Evolutionary conservation across 2,113 vertebrate species (phyloP), one percentile per base, ranked within the genome.

Genomic region (Cinclus mexicanus): DNA sequence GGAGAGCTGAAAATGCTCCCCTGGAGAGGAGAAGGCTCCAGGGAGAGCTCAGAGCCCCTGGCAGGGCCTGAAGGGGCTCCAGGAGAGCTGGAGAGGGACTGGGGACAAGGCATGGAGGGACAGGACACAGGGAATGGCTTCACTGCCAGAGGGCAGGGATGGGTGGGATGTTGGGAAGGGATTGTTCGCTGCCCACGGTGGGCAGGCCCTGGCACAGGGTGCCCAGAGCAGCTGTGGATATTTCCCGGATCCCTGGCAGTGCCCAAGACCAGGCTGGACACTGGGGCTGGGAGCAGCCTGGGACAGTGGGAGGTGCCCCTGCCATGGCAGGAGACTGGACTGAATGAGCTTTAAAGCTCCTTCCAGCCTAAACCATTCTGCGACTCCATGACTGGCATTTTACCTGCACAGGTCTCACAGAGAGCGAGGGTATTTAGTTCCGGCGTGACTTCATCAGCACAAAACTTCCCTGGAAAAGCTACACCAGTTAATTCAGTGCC

Each of bases 121-220:
- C 37, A 52, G 37, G 19, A 60, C 46, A 15, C 35, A 42, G 65
- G 55, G 65, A 70, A 60, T 83, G 80, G 80, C 55, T 60, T 4
- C 31, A 42, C 0, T 57, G n/a, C n/a, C 37, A 71, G 24, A 60
- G 44, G 35, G 28, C 28, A 41, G 44, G 29, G 11, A 0, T 10
- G 8, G 24, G 3, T 70, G 55, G 65, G 55, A 60, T 0, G 1
- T 1, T 23, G 19, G 52, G n/a, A 3, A 56, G 37, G 25, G 14
- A 42, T 23, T n/a, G 1, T 0, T 33, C 2, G 0, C 20, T 12
- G 15, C 0, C 0, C 10, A 52, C 25, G 20, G 16, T 52, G 56
- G 25, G 0, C 35, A 52, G 12, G 33, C 7, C 14, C 56, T 53
- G 41, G 33, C 22, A 49, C 22, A 49, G 21, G 22, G 22, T 12